A percentile compares a stretch with the other conserved stretches of the same genome.
phyloP scores from a whole-genome alignment of 2,113 vertebrate genomes.

The Caretta caretta region DNA sequence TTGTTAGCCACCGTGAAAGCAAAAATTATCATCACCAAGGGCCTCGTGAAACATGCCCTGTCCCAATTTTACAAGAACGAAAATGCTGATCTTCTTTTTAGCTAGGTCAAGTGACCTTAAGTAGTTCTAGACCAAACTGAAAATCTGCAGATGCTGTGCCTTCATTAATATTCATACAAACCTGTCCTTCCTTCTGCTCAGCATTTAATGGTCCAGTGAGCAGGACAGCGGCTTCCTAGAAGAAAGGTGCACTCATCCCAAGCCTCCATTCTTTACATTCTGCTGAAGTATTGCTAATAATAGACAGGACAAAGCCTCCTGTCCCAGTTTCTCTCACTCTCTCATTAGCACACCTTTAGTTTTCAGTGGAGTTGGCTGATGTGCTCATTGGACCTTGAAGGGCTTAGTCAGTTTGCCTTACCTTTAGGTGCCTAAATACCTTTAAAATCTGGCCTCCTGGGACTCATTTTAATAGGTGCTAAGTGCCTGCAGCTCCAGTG shows the following conservation, averaged over 20 bases:
- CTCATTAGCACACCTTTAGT: neutral
- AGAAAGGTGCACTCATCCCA: conserved; percentile 3
- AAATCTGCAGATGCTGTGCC: neutral
- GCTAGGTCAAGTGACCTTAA: neutral
- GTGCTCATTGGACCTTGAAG: conserved; percentile 45
- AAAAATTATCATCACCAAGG: rapidly evolving
- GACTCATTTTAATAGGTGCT: neutral
- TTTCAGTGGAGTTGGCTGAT: conserved; percentile 21
- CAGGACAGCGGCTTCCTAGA: conserved; percentile 29
- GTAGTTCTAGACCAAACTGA: neutral
- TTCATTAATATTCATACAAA: conserved; percentile 39
- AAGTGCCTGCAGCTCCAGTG: neutral
- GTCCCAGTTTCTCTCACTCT: neutral
- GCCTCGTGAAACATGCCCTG: rapidly evolving
- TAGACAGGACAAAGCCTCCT: neutral
- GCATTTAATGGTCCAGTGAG: conserved; percentile 18
- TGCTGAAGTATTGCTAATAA: conserved; percentile 44
- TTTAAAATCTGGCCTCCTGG: neutral
- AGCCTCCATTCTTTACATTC: conserved; percentile 8
- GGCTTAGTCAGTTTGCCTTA: neutral
- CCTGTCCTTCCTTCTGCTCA: conserved; percentile 53
- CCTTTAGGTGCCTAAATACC: neutral
- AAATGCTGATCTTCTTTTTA: neutral
- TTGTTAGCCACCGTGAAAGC: neutral
- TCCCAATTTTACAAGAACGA: neutral